These are phyloP conservation scores for Pipra filicauda DNA, from an alignment of 2,113 vertebrate genomes.

Conservation along the genomic window DNA sequence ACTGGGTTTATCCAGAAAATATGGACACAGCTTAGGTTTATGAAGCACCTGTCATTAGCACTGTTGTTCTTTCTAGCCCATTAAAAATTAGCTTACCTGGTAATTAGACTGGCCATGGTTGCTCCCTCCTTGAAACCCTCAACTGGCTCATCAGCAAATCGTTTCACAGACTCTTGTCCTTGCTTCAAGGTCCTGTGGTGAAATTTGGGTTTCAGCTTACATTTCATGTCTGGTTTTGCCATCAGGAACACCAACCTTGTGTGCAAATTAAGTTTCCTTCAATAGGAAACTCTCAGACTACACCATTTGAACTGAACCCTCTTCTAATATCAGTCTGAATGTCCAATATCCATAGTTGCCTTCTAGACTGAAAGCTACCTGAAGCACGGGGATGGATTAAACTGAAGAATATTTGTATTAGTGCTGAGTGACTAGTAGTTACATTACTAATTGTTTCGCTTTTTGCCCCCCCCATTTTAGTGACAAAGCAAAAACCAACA, in stretches of 20 bases:
- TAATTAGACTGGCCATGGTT: not conserved
- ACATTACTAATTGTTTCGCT: not conserved
- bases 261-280: not conserved
- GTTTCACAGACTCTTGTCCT: not conserved
- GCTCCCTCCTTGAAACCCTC: not conserved
- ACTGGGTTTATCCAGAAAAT: not conserved
- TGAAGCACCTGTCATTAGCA: not conserved
- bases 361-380: not conserved
- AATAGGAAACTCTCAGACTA: not conserved
- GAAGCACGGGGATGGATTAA: not conserved
- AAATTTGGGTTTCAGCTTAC: not conserved
- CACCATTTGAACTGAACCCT: not conserved
- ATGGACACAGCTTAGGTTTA: not conserved
- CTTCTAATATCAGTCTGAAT: not conserved
- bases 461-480: not conserved
- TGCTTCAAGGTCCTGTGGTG: not conserved
- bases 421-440: not conserved
- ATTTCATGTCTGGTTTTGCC: not conserved
- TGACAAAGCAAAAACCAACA: not conserved
- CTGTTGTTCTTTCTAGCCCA: not conserved
- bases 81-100: conserved; percentile 12
- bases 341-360: not conserved
- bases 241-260: not conserved
- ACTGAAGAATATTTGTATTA: not conserved
- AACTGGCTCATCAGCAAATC: not conserved